Evolutionary conservation across 2,797 vertebrate species (phyloP).

Genomic region (Gobio occitaniae): DNA sequence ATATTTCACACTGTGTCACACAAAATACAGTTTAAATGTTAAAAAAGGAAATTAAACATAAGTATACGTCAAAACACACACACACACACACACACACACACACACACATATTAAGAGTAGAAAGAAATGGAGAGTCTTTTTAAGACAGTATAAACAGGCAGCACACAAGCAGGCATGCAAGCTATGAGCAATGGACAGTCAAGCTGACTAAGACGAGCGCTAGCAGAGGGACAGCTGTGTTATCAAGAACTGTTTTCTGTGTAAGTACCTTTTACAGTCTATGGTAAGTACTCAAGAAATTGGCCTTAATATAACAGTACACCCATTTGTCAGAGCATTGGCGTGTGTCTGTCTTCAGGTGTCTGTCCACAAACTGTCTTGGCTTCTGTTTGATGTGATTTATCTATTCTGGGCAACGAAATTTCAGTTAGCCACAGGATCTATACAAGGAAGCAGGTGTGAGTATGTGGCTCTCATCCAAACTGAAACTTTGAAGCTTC

Average conservation of each 20-base stretch:
- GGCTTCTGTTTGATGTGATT: conserved; percentile 32
- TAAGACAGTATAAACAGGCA: conserved; percentile 59
- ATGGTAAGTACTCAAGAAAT: conserved; percentile 25
- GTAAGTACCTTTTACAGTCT: not conserved
- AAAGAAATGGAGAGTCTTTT: conserved; percentile 48
- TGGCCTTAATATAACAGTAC: conserved; percentile 30
- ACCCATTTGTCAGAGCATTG: conserved; percentile 17
- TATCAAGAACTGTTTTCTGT: conserved; percentile 39
- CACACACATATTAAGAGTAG: conserved; percentile 62
- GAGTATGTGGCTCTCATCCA: conserved; percentile 38
- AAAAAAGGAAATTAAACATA: conserved; percentile 44
- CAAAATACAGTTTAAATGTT: conserved; percentile 56
- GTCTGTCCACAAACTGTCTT: conserved; percentile 29
- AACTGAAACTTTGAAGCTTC: conserved; percentile 52
- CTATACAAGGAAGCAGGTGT: conserved; percentile 58
- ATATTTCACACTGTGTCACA: conserved; percentile 68
- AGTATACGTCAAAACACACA: conserved; percentile 57
- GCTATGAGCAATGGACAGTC: conserved; percentile 77
- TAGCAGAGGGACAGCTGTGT: conserved; percentile 62
- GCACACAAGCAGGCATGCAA: conserved; percentile 71
- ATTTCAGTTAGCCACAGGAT: conserved; percentile 26
- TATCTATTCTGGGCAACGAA: conserved; percentile 34
- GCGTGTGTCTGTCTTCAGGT: conserved; percentile 37
- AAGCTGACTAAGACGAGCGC: conserved; percentile 76
- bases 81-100: not conserved